A percentile compares a stretch with the other conserved stretches of the same genome.
Conservation (phyloP, 2,888 invertebrate genomes). For the Rapana venosa region DNA sequence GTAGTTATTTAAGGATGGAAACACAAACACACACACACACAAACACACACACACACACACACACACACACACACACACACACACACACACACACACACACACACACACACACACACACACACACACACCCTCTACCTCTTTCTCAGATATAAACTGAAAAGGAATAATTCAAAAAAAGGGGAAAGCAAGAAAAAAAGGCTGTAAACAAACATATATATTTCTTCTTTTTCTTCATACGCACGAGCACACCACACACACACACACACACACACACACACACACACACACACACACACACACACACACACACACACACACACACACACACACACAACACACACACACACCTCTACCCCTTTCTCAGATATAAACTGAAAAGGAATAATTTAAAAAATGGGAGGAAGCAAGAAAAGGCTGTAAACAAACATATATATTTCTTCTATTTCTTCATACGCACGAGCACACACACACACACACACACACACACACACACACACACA, state of each 20-base stretch:
- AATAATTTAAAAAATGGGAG: too few relatives aligned
- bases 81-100: conserved; percentile 19
- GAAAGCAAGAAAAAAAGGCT: too few relatives aligned
- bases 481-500: not conserved
- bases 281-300: conserved; percentile 16
- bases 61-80: conserved; percentile 11
- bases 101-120: conserved; percentile 12
- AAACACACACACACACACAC: not conserved
- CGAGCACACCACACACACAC: not conserved
- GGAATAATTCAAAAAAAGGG: too few relatives aligned
- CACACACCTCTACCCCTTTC: too few relatives aligned
- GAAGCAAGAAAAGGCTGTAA: too few relatives aligned
- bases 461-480: not conserved
- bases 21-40: too few relatives aligned
- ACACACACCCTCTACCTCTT: not conserved
- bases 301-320: conserved; percentile 10
- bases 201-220: too few relatives aligned
- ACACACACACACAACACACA: not conserved
- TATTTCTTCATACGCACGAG: not conserved
- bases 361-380: too few relatives aligned
- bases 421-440: too few relatives aligned
- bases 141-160: too few relatives aligned
- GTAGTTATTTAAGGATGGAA: too few relatives aligned
- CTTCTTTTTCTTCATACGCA: not conserved
- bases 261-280: conserved; percentile 19